These are phyloP conservation scores for Aleiodes testaceus DNA, from an alignment of 2,888 invertebrate genomes.

Conservation along the genomic window DNA sequence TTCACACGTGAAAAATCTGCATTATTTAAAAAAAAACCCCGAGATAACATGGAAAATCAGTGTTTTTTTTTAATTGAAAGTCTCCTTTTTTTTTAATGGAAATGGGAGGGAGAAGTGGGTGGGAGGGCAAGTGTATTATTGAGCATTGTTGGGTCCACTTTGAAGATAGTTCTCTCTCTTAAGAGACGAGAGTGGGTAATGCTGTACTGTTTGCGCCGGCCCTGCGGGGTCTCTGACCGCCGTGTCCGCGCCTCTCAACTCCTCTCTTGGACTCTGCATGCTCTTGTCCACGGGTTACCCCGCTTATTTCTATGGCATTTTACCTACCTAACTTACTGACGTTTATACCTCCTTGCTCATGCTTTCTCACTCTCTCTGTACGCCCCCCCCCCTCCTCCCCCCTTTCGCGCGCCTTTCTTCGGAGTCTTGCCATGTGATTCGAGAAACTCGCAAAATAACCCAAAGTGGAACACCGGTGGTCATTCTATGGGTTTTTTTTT, in stretches of 20 bases:
- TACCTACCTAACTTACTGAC: no score
- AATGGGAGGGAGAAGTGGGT: not conserved
- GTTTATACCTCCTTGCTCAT: no score
- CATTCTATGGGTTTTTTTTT: not conserved
- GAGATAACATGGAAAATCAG: no score
- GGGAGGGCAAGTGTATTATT: slow-evolving; percentile 55
- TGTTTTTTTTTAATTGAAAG: slow-evolving; percentile 9
- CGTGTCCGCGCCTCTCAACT: slow-evolving; percentile 72
- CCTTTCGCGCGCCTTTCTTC: not conserved
- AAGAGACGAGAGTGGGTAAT: slow-evolving; percentile 65
- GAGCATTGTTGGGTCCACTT: slow-evolving; percentile 61
- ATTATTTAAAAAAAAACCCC: no score
- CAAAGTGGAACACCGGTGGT: not conserved
- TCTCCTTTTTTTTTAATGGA: not conserved
- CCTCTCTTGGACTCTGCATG: slow-evolving; percentile 51
- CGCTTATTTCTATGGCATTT: not conserved
- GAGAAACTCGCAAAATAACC: not conserved
- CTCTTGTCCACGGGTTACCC: slow-evolving; percentile 60
- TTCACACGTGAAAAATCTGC: no score
- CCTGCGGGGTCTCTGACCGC: slow-evolving; percentile 73
- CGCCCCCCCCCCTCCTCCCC: not conserved
- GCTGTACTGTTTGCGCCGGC: slow-evolving; percentile 70
- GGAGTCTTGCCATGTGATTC: not conserved
- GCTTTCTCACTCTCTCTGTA: not conserved
- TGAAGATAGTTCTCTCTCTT: slow-evolving; percentile 57